phyloP scores from a whole-genome alignment of 2,797 vertebrate species.

The Knipowitschia caucasica region DNA sequence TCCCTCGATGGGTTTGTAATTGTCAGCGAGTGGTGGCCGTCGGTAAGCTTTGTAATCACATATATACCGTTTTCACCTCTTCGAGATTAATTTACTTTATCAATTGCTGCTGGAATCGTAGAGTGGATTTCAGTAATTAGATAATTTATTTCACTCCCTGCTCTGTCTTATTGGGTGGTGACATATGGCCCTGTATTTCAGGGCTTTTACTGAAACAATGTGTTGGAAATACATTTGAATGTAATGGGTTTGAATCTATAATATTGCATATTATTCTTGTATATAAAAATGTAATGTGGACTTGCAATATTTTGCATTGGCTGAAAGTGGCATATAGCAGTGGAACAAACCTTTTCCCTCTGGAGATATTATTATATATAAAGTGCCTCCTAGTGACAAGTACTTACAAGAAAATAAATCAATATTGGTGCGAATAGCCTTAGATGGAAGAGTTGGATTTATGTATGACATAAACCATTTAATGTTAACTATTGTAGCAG shows the following conservation, averaged over 20 bases:
- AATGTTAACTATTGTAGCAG: no score
- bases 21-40: conserved; percentile 46
- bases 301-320: neutral
- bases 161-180: conserved; percentile 42
- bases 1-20: conserved; percentile 63
- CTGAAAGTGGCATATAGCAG: neutral
- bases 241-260: neutral
- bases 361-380: no score
- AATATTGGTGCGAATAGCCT: no score
- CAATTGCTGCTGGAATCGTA: conserved; percentile 24
- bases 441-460: no score
- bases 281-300: neutral
- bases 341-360: no score
- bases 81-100: conserved; percentile 31
- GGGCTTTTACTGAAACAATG: conserved; percentile 16
- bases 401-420: no score
- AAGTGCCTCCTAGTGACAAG: no score
- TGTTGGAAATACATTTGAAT: neutral
- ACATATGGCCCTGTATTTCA: conserved; percentile 33
- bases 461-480: no score
- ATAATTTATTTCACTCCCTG: conserved; percentile 35
- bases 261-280: neutral
- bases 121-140: conserved; percentile 47
- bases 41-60: conserved; percentile 48
- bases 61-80: conserved; percentile 41